Conservation (phyloP, 2,113 vertebrate species). For the Balaeniceps rex region DNA sequence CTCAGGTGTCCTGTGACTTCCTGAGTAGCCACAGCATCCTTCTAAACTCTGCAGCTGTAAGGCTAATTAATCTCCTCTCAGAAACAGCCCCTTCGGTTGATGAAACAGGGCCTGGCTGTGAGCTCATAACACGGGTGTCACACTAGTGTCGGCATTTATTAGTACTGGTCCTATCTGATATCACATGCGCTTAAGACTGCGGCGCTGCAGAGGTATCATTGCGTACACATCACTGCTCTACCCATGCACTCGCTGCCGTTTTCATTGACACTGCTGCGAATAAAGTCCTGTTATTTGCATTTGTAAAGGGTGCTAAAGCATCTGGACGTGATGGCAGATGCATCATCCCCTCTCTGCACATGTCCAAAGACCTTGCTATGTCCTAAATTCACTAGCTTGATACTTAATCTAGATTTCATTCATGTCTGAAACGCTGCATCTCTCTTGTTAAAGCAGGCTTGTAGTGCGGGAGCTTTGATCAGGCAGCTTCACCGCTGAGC, state of each 20-base stretch:
- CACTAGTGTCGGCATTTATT: neutral
- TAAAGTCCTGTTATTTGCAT: neutral
- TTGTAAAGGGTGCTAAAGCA: neutral
- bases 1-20: neutral
- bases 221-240: neutral
- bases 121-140: no score
- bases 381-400: neutral
- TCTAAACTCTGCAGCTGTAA: neutral
- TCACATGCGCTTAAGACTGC: neutral
- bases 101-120: neutral
- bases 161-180: neutral
- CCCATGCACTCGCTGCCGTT: accelerated
- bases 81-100: neutral
- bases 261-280: neutral
- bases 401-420: neutral
- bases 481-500: neutral
- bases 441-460: neutral
- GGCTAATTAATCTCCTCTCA: neutral
- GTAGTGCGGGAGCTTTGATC: neutral
- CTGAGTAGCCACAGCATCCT: neutral
- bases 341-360: neutral
- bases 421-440: neutral
- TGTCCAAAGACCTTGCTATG: neutral
- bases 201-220: neutral
- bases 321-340: neutral